Base-by-base conservation (phyloP, 2,888 invertebrate genomes). In the Galeopsomyia nigrocyanea region DNA sequence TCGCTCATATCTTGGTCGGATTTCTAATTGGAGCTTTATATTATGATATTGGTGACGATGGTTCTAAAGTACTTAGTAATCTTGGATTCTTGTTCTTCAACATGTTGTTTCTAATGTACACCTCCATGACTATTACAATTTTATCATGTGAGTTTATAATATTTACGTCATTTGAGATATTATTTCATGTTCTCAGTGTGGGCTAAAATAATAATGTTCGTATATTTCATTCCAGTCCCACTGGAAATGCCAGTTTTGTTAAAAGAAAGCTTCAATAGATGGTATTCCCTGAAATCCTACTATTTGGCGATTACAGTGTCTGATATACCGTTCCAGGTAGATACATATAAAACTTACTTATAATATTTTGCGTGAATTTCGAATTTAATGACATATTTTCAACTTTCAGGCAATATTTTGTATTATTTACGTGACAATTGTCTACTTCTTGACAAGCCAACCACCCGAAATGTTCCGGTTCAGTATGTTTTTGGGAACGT, bases 121-220 rank as follows among this genome's bases (percentile, higher is more conserved):
- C 98, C 0, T 97, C 98, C n/a, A 96, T 99, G 94, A 99, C 98
- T 86, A 98, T 98, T 81, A 99, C 98, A 58, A 97, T 99, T 82
- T 90, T 99, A 79, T 98, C 98, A 82, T 98, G 96, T 96, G 88
- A 92, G 94, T 91, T 80, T 39, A 39, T 39, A 39, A 26, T 16
- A 47, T 46, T 57, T 57, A n/a, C 21, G n/a, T 13, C 22, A 51
- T 46, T n/a, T 55, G 2, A 26, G 16, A 7, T 19, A 55, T 14
- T 26, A n/a, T 57, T 57, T 7, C 0, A 7, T 53, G 53, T 21
- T 53, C 56, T 47, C 46, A 55, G 2, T 26, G 7, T 26, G 16
- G 16, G 10, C 26, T 51, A 49, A 53, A 51, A 64, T 10, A 26
- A 9, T 9, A 16, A 51, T 53, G 49, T 39, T 39, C 13, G 10